These are phyloP conservation scores for Troides oblongomaculatus DNA, from an alignment of 2,888 invertebrate genomes.

Conservation along the genomic window DNA sequence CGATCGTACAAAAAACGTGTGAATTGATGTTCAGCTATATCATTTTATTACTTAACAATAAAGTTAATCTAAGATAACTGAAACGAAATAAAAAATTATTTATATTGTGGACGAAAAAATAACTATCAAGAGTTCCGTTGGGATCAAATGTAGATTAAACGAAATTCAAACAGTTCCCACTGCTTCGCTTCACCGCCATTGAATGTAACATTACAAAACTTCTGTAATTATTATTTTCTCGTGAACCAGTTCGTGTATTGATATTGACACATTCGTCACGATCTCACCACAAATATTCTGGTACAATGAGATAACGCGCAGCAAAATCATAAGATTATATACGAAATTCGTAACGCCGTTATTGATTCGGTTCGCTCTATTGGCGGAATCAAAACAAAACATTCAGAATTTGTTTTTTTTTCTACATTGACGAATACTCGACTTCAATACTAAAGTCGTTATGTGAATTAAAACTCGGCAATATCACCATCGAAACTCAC, in stretches of 20 bases:
- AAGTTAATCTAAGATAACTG: conserved; percentile 20
- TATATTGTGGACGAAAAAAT: conserved; percentile 39
- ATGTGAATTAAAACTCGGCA: no score
- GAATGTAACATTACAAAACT: conserved; percentile 62
- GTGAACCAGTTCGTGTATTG: conserved; percentile 75
- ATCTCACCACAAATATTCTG: conserved; percentile 50
- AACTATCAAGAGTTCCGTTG: conserved; percentile 61
- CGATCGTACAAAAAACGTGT: background rate
- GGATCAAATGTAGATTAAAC: conserved; percentile 71
- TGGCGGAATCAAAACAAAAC: conserved; percentile 23
- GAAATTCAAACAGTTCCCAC: conserved; percentile 72
- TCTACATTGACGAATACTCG: no score
- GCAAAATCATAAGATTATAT: conserved; percentile 57
- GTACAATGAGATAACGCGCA: conserved; percentile 52
- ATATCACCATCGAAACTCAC: no score
- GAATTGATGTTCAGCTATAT: background rate
- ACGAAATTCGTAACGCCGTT: conserved; percentile 54
- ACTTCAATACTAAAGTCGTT: no score
- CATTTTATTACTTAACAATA: conserved; percentile 27
- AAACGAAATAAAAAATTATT: conserved; percentile 26
- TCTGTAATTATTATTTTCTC: conserved; percentile 71
- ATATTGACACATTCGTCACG: conserved; percentile 74
- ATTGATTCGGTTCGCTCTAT: conserved; percentile 38
- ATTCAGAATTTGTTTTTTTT: conserved; percentile 1
- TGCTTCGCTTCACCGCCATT: conserved; percentile 67